A percentile compares a stretch with the other conserved stretches of the same genome.
Conservation (phyloP, 1,140 invertebrate species). For the Carposina sasakii region DNA sequence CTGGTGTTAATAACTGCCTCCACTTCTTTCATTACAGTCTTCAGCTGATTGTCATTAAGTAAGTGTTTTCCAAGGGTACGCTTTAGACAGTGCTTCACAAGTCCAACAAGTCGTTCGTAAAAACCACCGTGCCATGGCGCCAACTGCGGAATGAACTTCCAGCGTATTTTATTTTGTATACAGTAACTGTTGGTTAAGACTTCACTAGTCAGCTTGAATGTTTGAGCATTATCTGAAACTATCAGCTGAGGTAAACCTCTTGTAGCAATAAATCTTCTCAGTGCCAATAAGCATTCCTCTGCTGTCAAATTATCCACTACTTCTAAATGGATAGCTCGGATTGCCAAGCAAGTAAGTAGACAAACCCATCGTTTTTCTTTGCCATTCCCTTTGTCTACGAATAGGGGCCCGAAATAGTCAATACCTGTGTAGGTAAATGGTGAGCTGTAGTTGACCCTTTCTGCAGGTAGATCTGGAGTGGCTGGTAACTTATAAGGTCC, state of each 20-base stretch:
- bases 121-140: constrained; percentile 13
- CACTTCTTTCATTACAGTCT: constrained; percentile 10
- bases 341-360: constrained; percentile 32
- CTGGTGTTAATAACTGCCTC: constrained; percentile 9
- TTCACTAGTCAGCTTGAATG: constrained; percentile 7
- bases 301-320: constrained; percentile 31
- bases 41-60: constrained; percentile 2
- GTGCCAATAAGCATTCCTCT: constrained; percentile 28
- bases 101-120: constrained; percentile 9
- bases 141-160: constrained; percentile 14
- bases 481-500: constrained; percentile 10
- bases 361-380: constrained; percentile 36
- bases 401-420: constrained; percentile 11
- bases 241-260: constrained; percentile 21
- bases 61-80: constrained; percentile 10
- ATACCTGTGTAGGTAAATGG: constrained; percentile 9
- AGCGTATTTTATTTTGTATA: constrained; percentile 3
- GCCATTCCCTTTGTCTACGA: neutral
- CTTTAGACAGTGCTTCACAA: constrained; percentile 14
- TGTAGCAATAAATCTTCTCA: constrained; percentile 36
- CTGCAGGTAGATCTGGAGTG: constrained; percentile 2
- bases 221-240: constrained; percentile 10
- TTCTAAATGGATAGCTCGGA: constrained; percentile 41
- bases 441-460: constrained; percentile 4
- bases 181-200: neutral